Conservation (phyloP, 2,797 vertebrate species). For the Dipus sagitta region DNA sequence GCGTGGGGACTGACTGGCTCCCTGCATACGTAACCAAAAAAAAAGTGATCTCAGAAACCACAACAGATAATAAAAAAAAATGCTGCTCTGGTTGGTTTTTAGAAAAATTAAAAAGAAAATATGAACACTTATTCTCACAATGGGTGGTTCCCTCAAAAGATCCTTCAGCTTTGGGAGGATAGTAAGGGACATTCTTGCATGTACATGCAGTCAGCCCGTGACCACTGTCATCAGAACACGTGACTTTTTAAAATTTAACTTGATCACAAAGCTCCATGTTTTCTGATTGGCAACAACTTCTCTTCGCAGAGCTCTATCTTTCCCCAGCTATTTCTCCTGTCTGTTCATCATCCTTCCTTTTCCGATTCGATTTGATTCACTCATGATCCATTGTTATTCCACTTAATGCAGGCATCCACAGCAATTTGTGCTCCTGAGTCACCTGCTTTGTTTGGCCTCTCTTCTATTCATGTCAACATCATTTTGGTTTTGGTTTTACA, state of each 20-base stretch:
- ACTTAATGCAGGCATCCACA: background rate
- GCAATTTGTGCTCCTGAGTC: background rate
- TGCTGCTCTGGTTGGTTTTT: background rate
- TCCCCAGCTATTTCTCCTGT: background rate
- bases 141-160: background rate
- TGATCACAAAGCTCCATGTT: too few relatives aligned
- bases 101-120: constrained; percentile 20
- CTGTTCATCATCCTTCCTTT: background rate
- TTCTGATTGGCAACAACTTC: too few relatives aligned
- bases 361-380: background rate
- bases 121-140: background rate
- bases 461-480: background rate
- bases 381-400: background rate
- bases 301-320: background rate
- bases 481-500: constrained; percentile 10
- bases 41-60: background rate
- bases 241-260: too few relatives aligned
- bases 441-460: background rate
- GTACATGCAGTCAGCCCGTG: too few relatives aligned
- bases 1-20: background rate
- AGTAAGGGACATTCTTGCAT: background rate
- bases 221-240: too few relatives aligned
- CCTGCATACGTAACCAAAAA: background rate
- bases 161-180: background rate
- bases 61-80: constrained; percentile 32